phyloP scores from a whole-genome alignment of 2,113 vertebrate genomes.

The Tragelaphus buxtoni region DNA sequence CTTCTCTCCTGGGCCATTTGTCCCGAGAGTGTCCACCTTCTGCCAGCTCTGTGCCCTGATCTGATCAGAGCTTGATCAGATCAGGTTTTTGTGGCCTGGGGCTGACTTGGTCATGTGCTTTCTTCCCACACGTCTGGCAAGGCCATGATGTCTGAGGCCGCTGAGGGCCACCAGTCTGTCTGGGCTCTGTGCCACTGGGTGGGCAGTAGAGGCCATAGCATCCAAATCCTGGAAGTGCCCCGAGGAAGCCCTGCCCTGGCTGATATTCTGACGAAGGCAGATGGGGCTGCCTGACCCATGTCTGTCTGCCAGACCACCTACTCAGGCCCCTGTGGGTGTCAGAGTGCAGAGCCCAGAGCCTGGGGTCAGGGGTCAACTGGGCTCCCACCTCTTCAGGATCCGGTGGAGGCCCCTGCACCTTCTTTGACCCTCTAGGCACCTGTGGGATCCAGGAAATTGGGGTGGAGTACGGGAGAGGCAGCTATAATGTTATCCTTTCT shows the following conservation, averaged over 20 bases:
- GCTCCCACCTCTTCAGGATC: not conserved
- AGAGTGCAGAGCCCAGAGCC: not conserved
- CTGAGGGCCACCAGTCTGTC: not conserved
- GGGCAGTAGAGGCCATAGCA: not conserved
- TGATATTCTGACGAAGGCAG: not conserved
- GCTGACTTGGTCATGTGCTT: not conserved
- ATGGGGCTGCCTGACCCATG: not conserved
- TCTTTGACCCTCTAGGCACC: not conserved
- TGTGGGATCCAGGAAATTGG: fast-evolving
- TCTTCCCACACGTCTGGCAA: not conserved
- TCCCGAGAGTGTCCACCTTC: too few species aligned
- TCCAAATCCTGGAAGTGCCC: not conserved
- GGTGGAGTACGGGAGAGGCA: not conserved
- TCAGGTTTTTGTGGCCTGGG: not conserved
- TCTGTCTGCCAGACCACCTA: too few species aligned
- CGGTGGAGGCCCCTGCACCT: too few species aligned
- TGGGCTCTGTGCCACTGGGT: not conserved
- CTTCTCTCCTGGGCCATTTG: not conserved
- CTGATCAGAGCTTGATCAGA: not conserved
- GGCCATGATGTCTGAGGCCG: fast-evolving
- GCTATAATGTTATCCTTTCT: not conserved
- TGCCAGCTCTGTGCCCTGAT: not conserved
- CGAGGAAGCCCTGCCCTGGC: not conserved
- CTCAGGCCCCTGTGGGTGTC: fast-evolving
- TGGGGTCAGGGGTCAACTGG: not conserved